Evolutionary conservation across 2,113 vertebrate species (phyloP), one percentile per base, ranked within the genome.

Genomic region (Lycocorax pyrrhopterus): DNA sequence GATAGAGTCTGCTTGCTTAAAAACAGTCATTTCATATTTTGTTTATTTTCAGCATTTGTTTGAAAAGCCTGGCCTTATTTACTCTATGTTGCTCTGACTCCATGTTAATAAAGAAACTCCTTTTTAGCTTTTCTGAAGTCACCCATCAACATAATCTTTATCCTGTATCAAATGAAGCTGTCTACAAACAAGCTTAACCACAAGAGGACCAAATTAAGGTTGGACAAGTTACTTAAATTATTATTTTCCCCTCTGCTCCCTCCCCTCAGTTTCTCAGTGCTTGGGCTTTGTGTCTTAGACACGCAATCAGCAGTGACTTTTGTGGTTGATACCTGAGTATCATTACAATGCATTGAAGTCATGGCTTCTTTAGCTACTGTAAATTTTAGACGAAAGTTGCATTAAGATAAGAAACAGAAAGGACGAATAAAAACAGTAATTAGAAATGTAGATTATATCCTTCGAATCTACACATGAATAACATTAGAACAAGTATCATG

Each of bases 31-130:
- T 83, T 76, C 46, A 32, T 77, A 92, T 92, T 93, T 93, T 66
- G 86, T 55, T 91, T 93, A 93, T 93, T 95, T 88, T 67, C 83
- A 84, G 67, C 63, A 63, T 29, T 88, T 74, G 26, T 53, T 90
- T 79, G 71, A 81, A 93, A 90, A 91, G 55, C 43, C 63, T 83
- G 30, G 49, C 35, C 82, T 88, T 87, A 66, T 80, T 90, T 92
- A 91, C 30, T 87, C 32, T 60, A 9, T 29, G 32, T 47, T 95
- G 58, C n/a, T 78, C 81, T 52, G 82, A 51, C 46, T 79, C 49
- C 35, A 62, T 39, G 55, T 55, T 71, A 76, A 84, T 33, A 88
- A 71, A 51, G 37, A 52, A 84, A n/a, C 33, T 80, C 37, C 44
- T 73, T 76, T 73, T 52, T 23, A 47, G 47, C 19, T 88, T 77